Evolutionary conservation across 1,140 invertebrate genomes (phyloP), one percentile per base, ranked within the genome.

Genomic region (Apis laboriosa): DNA sequence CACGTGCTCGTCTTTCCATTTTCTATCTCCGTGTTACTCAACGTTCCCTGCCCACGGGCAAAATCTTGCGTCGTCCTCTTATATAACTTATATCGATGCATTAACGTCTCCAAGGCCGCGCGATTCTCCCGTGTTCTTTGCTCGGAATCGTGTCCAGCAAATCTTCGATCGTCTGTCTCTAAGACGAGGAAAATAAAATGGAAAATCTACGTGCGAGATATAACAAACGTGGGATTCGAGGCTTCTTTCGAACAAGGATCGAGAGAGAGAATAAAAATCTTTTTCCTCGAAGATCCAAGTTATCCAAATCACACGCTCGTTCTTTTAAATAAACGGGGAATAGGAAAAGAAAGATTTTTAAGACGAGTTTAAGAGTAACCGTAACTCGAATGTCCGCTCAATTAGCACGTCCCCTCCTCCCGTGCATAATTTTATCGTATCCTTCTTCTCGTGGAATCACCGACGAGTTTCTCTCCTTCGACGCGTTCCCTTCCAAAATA

Each of bases 31-130:
- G 34, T 19, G 66, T 80, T 80, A 55, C 78, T 75, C 61, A 80
- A 80, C n/a, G 60, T 68, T n/a, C 24, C 9, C 55, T 34, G 34
- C 60, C 78, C 21, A 80, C 78, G 51, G 55, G 60, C 51, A 34
- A 80, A 80, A 80, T 75, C 78, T 80, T 56, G 53, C 71, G 78
- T 66, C 51, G 60, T 58, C n/a, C 15, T 28, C 71, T 80, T 80
- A 75, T 75, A 24, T 80, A 80, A 80, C 70, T 49, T 34, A 24
- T 66, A 74, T 66, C 15, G 78, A 80, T 80, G 78, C 78, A 80
- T 80, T 80, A 49, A 80, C 28, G 55, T 78, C 66, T 24, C 71
- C 60, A 80, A 80, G 78, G 78, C n/a, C 51, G 28, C 13, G 43
- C 9, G 21, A 70, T 68, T 68, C 63, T 24, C 11, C 9, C 9